phyloP scores from a whole-genome alignment of 2,888 invertebrate genomes.

The Cheilosia grossa region DNA sequence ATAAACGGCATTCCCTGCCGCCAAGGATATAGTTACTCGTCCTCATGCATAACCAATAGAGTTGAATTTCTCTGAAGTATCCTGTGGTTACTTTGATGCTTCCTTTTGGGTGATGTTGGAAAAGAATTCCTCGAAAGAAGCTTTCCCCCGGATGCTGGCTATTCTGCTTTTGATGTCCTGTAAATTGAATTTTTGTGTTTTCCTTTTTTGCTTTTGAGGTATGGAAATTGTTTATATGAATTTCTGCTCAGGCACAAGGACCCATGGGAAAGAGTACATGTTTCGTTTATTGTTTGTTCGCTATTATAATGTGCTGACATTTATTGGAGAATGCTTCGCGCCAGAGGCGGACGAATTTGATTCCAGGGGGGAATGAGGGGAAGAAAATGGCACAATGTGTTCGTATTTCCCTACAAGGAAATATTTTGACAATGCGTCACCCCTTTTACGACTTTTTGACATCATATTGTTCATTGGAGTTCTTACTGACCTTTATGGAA shows the following conservation, averaged over 20 bases:
- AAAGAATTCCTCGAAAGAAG: constrained; percentile 13
- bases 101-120: not conserved
- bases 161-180: constrained; percentile 25
- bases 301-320: constrained; percentile 17
- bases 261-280: constrained; percentile 9
- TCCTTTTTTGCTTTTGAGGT: not conserved
- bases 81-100: constrained; percentile 37
- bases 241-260: constrained; percentile 9
- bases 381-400: too few relatives aligned
- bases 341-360: not conserved
- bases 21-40: not conserved
- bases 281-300: constrained; percentile 30
- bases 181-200: not conserved
- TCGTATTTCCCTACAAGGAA: too few relatives aligned
- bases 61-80: constrained; percentile 5
- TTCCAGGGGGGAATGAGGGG: too few relatives aligned
- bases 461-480: too few relatives aligned
- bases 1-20: not conserved
- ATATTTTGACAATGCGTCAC: too few relatives aligned
- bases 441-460: too few relatives aligned
- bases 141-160: constrained; percentile 8
- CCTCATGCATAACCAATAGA: not conserved
- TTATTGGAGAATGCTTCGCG: constrained; percentile 8
- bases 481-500: too few relatives aligned
- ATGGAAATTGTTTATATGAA: constrained; percentile 24